Evolutionary conservation across 2,113 vertebrate genomes (phyloP).

Genomic region (Trochalopteron elliotii): DNA sequence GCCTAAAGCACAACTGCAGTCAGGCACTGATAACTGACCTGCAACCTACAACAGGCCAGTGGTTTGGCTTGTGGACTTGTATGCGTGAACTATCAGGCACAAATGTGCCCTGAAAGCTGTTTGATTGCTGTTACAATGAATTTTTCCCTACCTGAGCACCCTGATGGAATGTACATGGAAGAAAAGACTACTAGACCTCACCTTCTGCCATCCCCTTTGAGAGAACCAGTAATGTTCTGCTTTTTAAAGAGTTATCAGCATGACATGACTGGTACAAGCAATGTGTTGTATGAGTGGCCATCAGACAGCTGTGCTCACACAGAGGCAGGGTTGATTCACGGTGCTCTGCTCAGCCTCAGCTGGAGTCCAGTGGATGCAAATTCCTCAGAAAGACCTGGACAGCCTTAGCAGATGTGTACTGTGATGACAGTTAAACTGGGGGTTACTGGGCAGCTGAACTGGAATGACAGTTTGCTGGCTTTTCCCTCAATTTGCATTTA

Average conservation of each 20-base stretch:
- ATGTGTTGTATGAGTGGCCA: background rate
- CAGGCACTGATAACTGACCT: background rate
- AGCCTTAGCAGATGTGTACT: background rate
- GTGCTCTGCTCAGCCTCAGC: background rate
- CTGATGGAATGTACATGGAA: background rate
- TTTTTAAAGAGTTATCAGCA: background rate
- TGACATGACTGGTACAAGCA: rapidly evolving
- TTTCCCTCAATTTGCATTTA: background rate
- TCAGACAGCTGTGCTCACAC: background rate
- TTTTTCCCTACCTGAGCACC: background rate
- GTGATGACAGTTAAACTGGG: background rate
- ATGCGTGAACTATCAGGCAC: no score
- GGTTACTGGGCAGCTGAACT: background rate
- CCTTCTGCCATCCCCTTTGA: background rate
- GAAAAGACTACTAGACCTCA: background rate
- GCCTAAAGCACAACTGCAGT: background rate
- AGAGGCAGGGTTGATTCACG: no score
- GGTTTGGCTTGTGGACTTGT: background rate
- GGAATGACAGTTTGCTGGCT: background rate
- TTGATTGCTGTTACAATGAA: background rate
- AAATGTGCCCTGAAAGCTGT: background rate
- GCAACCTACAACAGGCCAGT: no score
- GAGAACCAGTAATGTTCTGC: background rate
- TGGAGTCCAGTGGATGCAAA: background rate
- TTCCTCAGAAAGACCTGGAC: background rate